Evolutionary conservation across 2,797 vertebrate genomes (phyloP).

Genomic region (Apodemus agrarius): DNA sequence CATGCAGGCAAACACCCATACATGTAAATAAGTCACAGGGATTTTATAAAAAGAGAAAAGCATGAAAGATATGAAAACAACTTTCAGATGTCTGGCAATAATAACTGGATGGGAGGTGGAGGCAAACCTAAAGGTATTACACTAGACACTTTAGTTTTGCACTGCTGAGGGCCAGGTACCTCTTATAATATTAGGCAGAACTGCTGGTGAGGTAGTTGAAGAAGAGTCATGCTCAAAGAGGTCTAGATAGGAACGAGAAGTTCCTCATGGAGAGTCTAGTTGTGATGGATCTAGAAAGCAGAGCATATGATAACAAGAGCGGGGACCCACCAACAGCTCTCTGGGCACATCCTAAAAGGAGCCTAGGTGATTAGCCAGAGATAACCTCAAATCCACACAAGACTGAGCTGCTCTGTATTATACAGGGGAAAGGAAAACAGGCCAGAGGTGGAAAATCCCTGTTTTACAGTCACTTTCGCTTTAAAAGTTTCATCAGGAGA

Average conservation of each 20-base stretch:
- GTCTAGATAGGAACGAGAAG: background rate
- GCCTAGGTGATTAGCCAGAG: background rate
- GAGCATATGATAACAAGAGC: background rate
- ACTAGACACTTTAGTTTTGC: background rate
- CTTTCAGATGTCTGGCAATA: background rate
- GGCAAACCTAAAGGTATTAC: background rate
- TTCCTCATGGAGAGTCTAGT: background rate
- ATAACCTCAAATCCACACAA: background rate
- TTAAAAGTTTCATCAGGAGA: background rate
- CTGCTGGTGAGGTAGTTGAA: slow-evolving; percentile 1
- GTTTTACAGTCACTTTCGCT: background rate
- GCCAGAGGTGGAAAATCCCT: background rate
- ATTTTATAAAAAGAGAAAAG: background rate
- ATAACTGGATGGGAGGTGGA: background rate
- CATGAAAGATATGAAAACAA: background rate
- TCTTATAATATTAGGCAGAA: background rate
- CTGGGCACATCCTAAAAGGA: background rate
- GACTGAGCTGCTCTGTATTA: background rate
- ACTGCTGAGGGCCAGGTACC: background rate
- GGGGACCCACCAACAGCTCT: background rate
- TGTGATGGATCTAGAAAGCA: background rate
- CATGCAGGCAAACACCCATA: background rate
- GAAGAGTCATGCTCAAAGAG: background rate
- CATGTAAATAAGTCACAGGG: background rate
- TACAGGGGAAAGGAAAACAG: background rate